phyloP scores from a whole-genome alignment of 2,113 vertebrate genomes.

The Hassar affinis region DNA sequence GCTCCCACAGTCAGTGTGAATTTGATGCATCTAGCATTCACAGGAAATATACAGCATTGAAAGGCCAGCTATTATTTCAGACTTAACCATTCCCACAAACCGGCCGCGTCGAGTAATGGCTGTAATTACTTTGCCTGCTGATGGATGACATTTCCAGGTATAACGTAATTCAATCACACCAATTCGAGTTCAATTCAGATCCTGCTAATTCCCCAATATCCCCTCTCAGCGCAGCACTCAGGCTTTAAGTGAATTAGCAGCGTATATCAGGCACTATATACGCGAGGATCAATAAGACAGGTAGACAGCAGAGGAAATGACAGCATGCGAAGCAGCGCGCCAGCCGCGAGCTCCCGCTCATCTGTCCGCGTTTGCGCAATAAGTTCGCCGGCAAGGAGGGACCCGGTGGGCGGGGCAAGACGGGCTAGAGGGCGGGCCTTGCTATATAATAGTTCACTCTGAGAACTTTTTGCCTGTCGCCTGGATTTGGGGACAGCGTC shows the following conservation, averaged over 20 bases:
- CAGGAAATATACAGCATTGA: constrained; percentile 25
- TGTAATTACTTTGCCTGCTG: constrained; percentile 47
- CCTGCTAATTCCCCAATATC: constrained; percentile 49
- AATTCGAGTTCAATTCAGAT: constrained; percentile 50
- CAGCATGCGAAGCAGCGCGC: background rate
- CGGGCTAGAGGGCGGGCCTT: constrained; percentile 72
- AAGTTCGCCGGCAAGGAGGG: constrained; percentile 53
- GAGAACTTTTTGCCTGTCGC: constrained; percentile 80
- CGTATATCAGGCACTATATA: constrained; percentile 49
- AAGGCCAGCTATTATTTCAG: constrained; percentile 37
- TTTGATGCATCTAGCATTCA: constrained; percentile 34
- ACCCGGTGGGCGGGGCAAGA: constrained; percentile 52
- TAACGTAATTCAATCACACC: constrained; percentile 53
- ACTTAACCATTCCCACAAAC: constrained; percentile 39
- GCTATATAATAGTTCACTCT: constrained; percentile 76
- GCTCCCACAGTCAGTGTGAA: constrained; percentile 21
- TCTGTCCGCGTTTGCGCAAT: constrained; percentile 55
- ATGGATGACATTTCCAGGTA: constrained; percentile 54
- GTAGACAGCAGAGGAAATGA: constrained; percentile 50
- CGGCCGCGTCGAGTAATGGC: constrained; percentile 43
- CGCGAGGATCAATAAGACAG: constrained; percentile 48
- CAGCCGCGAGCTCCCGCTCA: constrained; percentile 22
- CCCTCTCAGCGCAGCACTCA: constrained; percentile 44
- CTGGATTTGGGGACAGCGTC: constrained; percentile 78
- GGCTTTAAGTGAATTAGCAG: constrained; percentile 47